Evolutionary conservation across 2,797 vertebrate genomes (phyloP), one percentile per base, ranked within the genome.

Genomic region (Centropyge bicolor): DNA sequence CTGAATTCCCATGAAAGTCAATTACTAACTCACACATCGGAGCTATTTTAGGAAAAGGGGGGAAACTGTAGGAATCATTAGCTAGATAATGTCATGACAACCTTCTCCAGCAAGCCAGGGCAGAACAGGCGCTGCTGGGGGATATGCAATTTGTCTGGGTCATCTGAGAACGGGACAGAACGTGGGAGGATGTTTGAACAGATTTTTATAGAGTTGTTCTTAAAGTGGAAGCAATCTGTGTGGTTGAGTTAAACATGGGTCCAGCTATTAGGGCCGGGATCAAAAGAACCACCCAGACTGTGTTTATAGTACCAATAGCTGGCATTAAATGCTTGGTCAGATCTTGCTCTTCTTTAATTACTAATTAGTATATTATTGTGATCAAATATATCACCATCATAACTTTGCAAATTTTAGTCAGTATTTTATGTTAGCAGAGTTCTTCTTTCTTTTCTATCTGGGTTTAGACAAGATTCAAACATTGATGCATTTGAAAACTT

Each of bases 81-180:
- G 77, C 83, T 52, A 88, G 84, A 89, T 94, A 88, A 91, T 91
- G 89, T 85, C 83, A 74, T 86, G 86, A 86, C 86, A 91, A 64
- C 76, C 82, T 78, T 80, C 71, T 77, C n/a, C 62, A 65, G 75
- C 72, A 86, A 76, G 61, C 59, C 7, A 1, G 82, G 61, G 52
- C 40, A 66, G 67, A 80, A 65, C 76, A 64, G n/a, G 27, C 43
- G 7, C 66, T 81, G 82, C 72, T 83, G 68, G 76, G 72, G 72
- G 80, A 85, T 76, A 38, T 74, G 76, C 80, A 85, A 80, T 91
- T 82, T 86, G 81, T 89, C 83, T 73, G 74, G 79, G 68, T 83
- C 82, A 80, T 57, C 64, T 63, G 70, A 80, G 68, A 82, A 45
- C 55, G 46, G 40, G 64, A 36, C 24, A 52, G 60, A 80, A 61